A percentile compares a stretch with the other conserved stretches of the same genome.
Conservation (phyloP, 1,140 invertebrate species). For the Delia radicum region DNA sequence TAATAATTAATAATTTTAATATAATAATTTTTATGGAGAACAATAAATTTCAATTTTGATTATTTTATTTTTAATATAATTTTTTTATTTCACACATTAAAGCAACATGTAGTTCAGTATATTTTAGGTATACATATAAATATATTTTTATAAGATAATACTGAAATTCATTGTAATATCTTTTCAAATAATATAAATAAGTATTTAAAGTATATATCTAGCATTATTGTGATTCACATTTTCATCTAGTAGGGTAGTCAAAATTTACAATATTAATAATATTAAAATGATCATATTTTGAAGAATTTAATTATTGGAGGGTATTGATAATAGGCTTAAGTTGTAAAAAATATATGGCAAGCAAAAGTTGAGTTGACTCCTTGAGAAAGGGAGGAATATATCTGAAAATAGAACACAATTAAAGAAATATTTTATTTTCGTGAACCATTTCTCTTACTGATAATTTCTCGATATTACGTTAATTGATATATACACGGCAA, state of each 20-base stretch:
- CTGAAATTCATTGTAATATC: not conserved
- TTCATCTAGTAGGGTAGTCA: constrained; percentile 42
- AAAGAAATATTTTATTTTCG: not conserved
- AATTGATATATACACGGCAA: too few species aligned
- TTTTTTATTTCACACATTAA: not conserved
- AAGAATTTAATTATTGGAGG: not conserved
- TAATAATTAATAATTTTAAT: not conserved
- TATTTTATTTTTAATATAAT: not conserved
- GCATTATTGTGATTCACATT: constrained; percentile 37
- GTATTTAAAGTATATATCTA: not conserved
- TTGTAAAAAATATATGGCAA: not conserved
- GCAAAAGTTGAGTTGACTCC: not conserved
- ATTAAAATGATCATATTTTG: not conserved
- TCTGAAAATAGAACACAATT: not conserved
- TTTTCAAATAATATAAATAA: not conserved
- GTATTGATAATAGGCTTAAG: constrained; percentile 5
- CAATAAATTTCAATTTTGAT: constrained; percentile 12
- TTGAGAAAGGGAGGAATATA: not conserved
- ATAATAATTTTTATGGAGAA: not conserved
- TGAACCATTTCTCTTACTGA: too few species aligned
- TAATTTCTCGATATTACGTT: too few species aligned
- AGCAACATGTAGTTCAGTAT: constrained; percentile 19
- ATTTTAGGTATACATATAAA: not conserved
- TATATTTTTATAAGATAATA: not conserved
- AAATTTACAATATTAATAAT: constrained; percentile 25